Evolutionary conservation across 2,888 invertebrate genomes (phyloP), one percentile per base, ranked within the genome.

Genomic region (Camptogramma bilineatum): DNA sequence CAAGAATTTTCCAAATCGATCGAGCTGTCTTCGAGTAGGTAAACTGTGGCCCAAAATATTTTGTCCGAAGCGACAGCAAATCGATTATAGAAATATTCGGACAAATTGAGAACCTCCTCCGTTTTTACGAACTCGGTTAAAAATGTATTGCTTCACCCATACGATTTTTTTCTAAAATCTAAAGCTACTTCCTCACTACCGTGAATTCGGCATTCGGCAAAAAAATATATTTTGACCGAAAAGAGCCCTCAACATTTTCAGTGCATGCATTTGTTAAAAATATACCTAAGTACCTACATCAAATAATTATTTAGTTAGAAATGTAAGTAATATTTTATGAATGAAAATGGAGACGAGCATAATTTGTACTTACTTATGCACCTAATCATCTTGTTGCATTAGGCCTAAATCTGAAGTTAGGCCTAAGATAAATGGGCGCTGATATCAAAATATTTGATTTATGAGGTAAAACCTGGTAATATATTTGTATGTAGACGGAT

Each of bases 341-440:
- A 39, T 13, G 34, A 13, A 13, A 13, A 39, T 2, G 34, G 13
- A 39, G 4, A 39, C 34, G 34, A 39, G 34, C 34, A 39, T 39
- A 13, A 39, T 39, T 39, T 39, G 34, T 39, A 13, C 34, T 39
- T 13, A 34, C 5, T 34, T 34, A 13, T 39, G 39, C 16, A 17
- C 4, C 4, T 16, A 16, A 9, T 24, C n/a, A 18, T 57, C 4
- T 53, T 34, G 21, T 24, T 17, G 18, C n/a, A n/a, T 21, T 64
- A 64, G 63, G 63, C 58, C 58, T 64, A 64, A 54, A 57, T 54
- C 50, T 44, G 34, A 46, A 50, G n/a, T 17, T 64, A 64, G 63
- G 63, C 63, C 58, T 64, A 64, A 58, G 39, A 52, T 21, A 56
- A 52, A 57, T 31, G 16, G 42, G 0, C 42, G 17, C 24, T 8